Evolutionary conservation across 2,888 invertebrate species (phyloP).

Genomic region (Drosophila formosana): DNA sequence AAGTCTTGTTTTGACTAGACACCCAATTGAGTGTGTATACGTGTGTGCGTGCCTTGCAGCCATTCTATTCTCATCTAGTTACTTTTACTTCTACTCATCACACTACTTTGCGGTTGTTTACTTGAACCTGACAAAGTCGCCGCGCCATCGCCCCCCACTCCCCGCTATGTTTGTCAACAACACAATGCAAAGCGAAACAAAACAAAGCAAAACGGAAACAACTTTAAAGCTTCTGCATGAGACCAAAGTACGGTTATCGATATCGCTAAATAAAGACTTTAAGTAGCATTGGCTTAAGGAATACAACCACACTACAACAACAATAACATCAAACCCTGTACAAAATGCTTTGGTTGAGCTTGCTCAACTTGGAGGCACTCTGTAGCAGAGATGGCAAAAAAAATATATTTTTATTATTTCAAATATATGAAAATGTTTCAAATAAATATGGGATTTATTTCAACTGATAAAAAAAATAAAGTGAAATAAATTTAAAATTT

Average conservation of each 20-base stretch:
- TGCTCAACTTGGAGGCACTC: not conserved
- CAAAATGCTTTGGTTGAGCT: not conserved
- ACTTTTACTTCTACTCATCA: conserved; percentile 14
- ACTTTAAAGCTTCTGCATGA: conserved; percentile 36
- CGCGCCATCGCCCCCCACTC: not conserved
- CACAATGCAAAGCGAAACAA: conserved; percentile 19
- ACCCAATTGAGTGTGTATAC: conserved; percentile 28
- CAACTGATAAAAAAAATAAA: no score
- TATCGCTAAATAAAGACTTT: conserved; percentile 43
- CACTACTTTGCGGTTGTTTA: conserved; percentile 33
- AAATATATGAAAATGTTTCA: no score
- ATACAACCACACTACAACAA: conserved; percentile 17
- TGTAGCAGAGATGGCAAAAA: not conserved
- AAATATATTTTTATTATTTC: no score
- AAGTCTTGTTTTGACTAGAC: conserved; percentile 44
- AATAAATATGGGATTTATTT: no score
- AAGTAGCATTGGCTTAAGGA: conserved; percentile 48
- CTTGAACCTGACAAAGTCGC: conserved; percentile 42
- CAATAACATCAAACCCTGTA: not conserved
- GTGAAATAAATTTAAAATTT: no score
- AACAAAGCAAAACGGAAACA: conserved; percentile 33
- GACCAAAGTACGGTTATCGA: conserved; percentile 61
- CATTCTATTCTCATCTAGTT: conserved; percentile 28
- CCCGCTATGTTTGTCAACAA: conserved; percentile 10
- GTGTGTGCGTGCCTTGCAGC: not conserved